Base-by-base conservation (phyloP, 2,888 invertebrate genomes). In the Torymus auratus region DNA sequence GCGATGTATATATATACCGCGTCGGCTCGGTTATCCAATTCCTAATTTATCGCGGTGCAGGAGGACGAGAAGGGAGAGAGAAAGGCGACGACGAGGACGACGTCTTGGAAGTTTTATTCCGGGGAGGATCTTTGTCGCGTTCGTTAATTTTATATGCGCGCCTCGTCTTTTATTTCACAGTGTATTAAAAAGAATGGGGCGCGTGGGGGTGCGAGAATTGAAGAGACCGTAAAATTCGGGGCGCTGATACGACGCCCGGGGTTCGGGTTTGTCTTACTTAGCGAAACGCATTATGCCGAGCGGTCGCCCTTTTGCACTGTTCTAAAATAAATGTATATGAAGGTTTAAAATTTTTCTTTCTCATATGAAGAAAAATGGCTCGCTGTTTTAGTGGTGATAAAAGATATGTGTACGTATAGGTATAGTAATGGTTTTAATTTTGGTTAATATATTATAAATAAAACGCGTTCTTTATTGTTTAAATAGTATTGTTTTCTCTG, bases 1-100 rank as follows among this genome's bases (percentile, higher is more conserved):
- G 7, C 28, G 28, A 0, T 2, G 7, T 28, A 7, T 28, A 28
- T 28, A 7, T 28, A 28, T 28, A 20, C 17, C 52, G 61, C 61
- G 62, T 73, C 50, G 41, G 14, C 28, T 50, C 68, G 72, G 62
- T 71, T 80, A 75, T 71, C 71, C 75, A 28, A 75, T 75, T 76
- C 67, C 71, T 75, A 80, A 80, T 80, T 80, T 71, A 75, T 71
- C 75, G 60, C 56, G 12, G 23, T n/a, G 28, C 7, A 28, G 28
- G 7, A 28, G 28, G 28, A 28, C 28, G 28, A 2, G 28, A 28
- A 14, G 14, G 28, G 41, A 61, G 13, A 20, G 23, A 68, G 23
- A 15, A 55, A 20, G 53, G 55, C 0, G 14, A 64, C 28, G n/a
- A 15, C 0, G 14, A 64, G 12, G n/a, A 15, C 52, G 15, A 13